A percentile compares a stretch with the other conserved stretches of the same genome.
Evolutionary conservation across 2,113 vertebrate species (phyloP).

Genomic region (Calonectris borealis): DNA sequence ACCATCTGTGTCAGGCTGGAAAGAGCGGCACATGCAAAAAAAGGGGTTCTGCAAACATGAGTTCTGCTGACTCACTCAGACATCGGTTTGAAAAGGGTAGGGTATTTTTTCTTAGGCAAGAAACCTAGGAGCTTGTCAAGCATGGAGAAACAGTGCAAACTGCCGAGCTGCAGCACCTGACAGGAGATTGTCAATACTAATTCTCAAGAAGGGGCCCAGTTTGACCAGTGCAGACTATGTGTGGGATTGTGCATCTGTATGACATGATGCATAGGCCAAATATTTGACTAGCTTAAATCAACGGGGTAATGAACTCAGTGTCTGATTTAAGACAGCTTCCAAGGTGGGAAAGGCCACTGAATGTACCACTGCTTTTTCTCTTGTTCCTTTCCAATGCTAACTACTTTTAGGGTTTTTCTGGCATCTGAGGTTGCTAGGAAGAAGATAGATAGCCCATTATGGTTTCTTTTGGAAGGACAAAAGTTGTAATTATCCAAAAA

Average conservation of each 20-base stretch:
- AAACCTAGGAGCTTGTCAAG: neutral
- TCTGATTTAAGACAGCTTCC: neutral
- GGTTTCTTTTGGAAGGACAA: slow-evolving; percentile 41
- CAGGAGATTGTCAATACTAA: neutral
- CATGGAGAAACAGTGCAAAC: neutral
- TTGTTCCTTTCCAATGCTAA: slow-evolving; percentile 14
- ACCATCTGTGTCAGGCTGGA: neutral
- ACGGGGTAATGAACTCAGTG: neutral
- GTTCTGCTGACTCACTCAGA: neutral
- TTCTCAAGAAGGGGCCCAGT: neutral
- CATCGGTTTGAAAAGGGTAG: neutral
- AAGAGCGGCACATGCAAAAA: neutral
- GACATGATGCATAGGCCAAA: neutral
- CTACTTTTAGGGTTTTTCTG: slow-evolving; percentile 12
- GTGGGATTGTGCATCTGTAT: neutral
- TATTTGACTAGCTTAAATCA: neutral
- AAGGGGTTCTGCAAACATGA: neutral
- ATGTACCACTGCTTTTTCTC: neutral
- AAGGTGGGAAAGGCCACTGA: slow-evolving; percentile 1
- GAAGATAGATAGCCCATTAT: neutral
- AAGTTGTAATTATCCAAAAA: slow-evolving; percentile 51
- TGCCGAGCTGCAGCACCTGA: neutral
- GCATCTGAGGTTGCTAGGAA: neutral
- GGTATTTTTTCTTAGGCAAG: neutral
- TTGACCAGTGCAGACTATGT: neutral